Conservation (phyloP, 2,888 invertebrate genomes). For the Lycocerus yunnanus region DNA sequence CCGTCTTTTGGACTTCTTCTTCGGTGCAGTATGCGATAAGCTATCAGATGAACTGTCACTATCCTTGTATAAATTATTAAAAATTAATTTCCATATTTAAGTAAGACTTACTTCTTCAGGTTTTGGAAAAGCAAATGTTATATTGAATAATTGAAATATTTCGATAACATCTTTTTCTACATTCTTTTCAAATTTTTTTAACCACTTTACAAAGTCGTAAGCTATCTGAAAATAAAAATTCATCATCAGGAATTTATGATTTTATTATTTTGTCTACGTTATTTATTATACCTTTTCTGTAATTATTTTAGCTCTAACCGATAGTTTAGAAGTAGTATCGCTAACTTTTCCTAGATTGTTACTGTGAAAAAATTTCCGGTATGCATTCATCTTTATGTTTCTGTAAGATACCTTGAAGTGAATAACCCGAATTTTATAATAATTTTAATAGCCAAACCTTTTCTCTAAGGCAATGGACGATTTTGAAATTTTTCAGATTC, state of each 20-base stretch:
- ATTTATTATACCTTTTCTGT: not conserved
- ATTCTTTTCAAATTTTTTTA: not conserved
- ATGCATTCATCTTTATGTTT: not conserved
- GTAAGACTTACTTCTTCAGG: not conserved
- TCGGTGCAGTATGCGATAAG: not conserved
- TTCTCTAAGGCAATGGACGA: not conserved
- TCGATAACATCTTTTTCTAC: not conserved
- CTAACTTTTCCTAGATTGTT: not conserved
- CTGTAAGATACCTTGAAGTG: not conserved
- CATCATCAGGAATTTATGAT: too few relatives aligned
- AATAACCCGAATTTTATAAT: not conserved
- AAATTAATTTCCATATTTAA: not conserved
- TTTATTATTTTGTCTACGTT: too few relatives aligned
- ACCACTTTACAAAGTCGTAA: not conserved
- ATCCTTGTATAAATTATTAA: not conserved
- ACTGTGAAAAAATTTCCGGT: not conserved
- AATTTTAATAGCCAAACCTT: not conserved
- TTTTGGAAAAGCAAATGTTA: not conserved
- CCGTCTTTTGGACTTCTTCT: not conserved
- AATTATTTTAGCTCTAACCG: not conserved
- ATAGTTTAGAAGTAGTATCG: not conserved
- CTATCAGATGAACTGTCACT: not conserved
- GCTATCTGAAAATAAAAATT: too few relatives aligned
- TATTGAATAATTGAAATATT: not conserved
- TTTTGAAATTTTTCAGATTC: not conserved